phyloP scores from a whole-genome alignment of 2,113 vertebrate species.

The Nycticorax nycticorax region DNA sequence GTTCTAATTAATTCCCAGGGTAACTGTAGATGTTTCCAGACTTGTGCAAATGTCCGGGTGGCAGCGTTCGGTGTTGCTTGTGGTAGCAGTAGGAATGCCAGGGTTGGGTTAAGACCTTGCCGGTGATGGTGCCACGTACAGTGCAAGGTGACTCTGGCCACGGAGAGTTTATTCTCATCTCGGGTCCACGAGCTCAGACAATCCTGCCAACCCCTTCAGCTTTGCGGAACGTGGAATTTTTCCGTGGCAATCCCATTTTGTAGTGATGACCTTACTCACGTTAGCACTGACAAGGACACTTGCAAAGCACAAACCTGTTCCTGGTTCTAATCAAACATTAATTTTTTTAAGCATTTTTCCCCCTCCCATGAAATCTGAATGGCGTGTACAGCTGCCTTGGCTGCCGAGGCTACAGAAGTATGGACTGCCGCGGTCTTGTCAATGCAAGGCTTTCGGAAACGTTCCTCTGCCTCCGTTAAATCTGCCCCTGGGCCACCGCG shows the following conservation, averaged over 20 bases:
- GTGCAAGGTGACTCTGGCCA: not conserved
- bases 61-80: fast-evolving
- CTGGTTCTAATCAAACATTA: not conserved
- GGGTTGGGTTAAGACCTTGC: not conserved
- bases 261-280: not conserved
- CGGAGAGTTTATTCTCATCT: not conserved
- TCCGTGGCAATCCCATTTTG: not conserved
- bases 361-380: not conserved
- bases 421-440: not conserved
- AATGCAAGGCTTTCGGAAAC: not conserved
- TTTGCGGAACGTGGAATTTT: not conserved
- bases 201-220: not conserved
- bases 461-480: not conserved
- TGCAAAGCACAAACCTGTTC: not conserved
- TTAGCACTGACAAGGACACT: not conserved
- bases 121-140: not conserved
- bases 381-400: not conserved
- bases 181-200: no score
- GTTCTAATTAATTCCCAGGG: not conserved
- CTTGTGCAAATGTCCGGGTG: fast-evolving
- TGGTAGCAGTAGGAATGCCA: not conserved
- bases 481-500: not conserved
- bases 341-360: not conserved
- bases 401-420: not conserved
- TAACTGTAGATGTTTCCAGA: not conserved